These are phyloP conservation scores for Garrulus glandarius DNA, from an alignment of 2,797 vertebrate genomes.

Conservation along the genomic window DNA sequence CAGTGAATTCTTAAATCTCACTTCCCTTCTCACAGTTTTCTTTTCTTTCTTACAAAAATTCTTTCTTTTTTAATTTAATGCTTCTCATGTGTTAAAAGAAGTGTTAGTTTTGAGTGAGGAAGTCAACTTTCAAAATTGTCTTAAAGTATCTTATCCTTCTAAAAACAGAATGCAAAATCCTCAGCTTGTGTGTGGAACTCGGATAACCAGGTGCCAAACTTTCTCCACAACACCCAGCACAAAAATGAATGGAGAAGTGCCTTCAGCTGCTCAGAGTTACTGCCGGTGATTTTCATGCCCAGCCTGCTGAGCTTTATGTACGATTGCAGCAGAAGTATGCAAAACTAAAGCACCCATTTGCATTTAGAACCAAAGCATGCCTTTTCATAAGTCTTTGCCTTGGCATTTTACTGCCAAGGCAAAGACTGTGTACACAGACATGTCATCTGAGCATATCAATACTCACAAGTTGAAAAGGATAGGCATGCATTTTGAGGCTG, in stretches of 20 bases:
- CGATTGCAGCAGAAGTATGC: background rate
- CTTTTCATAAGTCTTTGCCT: background rate
- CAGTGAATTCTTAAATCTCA: background rate
- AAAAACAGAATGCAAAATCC: background rate
- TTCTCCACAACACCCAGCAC: background rate
- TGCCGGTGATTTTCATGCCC: background rate
- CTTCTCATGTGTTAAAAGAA: background rate
- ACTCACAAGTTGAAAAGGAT: background rate
- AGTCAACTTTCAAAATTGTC: background rate
- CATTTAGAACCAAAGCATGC: background rate
- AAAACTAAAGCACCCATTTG: background rate
- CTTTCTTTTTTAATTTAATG: background rate
- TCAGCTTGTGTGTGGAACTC: background rate
- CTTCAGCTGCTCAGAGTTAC: background rate
- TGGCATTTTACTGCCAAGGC: background rate
- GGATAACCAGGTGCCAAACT: background rate
- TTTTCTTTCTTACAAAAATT: background rate
- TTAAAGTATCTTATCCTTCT: background rate
- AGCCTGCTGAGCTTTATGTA: background rate
- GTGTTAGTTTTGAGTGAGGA: background rate
- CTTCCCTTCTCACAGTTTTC: background rate
- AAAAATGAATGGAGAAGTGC: background rate
- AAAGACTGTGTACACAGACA: background rate
- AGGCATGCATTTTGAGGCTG: background rate
- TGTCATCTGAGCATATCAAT: background rate